phyloP scores from a whole-genome alignment of 2,797 vertebrate species.

The Bucorvus abyssinicus region DNA sequence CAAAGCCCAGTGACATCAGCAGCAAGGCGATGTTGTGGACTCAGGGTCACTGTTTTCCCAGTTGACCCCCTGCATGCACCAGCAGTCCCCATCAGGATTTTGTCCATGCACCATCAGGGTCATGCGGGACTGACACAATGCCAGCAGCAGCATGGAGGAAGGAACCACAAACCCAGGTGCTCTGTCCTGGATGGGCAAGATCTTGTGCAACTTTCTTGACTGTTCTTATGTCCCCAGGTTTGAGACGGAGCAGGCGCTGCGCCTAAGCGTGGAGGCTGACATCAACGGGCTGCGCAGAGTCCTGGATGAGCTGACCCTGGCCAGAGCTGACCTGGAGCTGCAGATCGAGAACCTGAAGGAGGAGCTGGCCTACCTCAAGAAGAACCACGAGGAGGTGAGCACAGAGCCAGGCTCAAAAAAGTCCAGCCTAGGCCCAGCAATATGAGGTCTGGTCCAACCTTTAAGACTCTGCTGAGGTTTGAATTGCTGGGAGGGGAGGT shows the following conservation, averaged over 20 bases:
- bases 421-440: neutral
- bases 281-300: constrained; percentile 80
- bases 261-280: constrained; percentile 86
- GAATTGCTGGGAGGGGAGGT: neutral
- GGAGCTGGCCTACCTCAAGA: constrained; percentile 87
- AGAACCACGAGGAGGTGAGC: constrained; percentile 90
- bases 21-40: neutral
- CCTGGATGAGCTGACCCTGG: constrained; percentile 84
- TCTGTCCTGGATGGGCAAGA: neutral
- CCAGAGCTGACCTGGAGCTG: constrained; percentile 89
- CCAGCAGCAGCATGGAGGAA: neutral
- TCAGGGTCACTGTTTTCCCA: neutral
- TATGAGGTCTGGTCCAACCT: neutral
- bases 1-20: neutral
- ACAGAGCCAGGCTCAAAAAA: neutral
- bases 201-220: neutral
- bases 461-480: neutral
- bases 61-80: neutral
- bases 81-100: neutral
- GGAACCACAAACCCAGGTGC: neutral
- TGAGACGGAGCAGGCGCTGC: constrained; percentile 86
- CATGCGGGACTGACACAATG: accelerated
- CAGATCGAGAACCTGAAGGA: constrained; percentile 88
- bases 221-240: constrained; percentile 71
- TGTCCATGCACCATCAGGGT: accelerated